A percentile compares a stretch with the other conserved stretches of the same genome.
Conservation (phyloP, 92 coral and sea anemone species). For the Parazoanthus swiftii region DNA sequence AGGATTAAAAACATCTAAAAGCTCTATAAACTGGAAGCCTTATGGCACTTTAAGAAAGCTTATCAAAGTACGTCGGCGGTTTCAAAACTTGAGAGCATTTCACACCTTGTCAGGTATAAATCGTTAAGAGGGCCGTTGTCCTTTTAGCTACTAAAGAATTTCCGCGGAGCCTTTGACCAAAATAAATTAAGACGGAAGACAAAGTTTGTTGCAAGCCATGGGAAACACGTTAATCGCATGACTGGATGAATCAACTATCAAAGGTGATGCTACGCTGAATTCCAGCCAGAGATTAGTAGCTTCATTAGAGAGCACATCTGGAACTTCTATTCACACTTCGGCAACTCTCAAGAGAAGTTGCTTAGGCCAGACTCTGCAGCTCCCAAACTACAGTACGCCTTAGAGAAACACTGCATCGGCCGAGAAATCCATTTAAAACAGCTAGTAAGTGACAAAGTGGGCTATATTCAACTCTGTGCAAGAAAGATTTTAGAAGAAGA, state of each 20-base stretch:
- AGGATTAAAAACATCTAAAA: neutral
- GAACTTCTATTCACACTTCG: conserved; percentile 8
- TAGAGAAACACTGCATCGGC: neutral
- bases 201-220: neutral
- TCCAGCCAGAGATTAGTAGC: conserved; percentile 21
- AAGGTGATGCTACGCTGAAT: conserved; percentile 11
- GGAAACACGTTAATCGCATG: conserved; percentile 24
- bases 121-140: neutral
- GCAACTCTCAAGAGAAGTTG: conserved; percentile 2
- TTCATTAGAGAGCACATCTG: conserved; percentile 14
- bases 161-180: conserved; percentile 33
- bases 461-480: too few relatives aligned
- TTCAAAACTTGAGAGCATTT: conserved; percentile 12
- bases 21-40: neutral
- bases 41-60: neutral
- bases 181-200: conserved; percentile 8
- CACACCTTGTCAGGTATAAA: conserved; percentile 36
- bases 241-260: conserved; percentile 6
- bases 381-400: neutral
- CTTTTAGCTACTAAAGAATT: conserved; percentile 28
- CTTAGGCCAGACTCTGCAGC: neutral
- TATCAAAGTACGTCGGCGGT: conserved; percentile 14
- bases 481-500: too few relatives aligned
- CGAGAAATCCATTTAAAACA: neutral
- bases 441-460: neutral